phyloP scores from a whole-genome alignment of 2,113 vertebrate genomes.

The Platycercus adscitus region DNA sequence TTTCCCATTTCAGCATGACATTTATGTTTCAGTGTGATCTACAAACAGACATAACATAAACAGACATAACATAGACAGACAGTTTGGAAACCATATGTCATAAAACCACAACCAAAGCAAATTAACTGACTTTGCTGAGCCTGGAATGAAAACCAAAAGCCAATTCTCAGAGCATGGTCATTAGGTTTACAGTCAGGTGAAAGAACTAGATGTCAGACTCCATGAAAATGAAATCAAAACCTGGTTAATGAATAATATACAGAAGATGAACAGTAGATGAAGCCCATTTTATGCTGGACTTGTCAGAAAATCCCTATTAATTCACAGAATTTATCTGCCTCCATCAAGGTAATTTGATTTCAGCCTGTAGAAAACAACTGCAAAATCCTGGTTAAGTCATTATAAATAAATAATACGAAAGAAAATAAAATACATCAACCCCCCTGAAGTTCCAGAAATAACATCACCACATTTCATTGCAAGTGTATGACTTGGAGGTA shows the following conservation, averaged over 20 bases:
- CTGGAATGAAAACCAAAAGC: neutral
- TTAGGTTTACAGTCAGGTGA: neutral
- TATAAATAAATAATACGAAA: neutral
- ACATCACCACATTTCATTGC: rapidly evolving
- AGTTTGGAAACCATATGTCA: neutral
- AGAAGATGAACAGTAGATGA: neutral
- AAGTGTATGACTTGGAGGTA: neutral
- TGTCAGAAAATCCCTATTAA: neutral
- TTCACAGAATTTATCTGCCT: neutral
- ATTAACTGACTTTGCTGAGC: neutral
- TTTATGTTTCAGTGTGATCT: neutral
- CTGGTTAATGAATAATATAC: neutral
- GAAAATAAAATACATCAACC: neutral
- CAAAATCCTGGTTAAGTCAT: neutral
- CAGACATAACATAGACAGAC: neutral
- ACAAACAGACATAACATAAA: neutral
- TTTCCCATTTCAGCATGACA: rapidly evolving
- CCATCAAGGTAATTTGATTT: neutral
- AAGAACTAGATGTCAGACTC: neutral
- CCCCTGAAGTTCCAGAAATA: rapidly evolving
- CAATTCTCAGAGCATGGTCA: too few species aligned
- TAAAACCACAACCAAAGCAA: neutral
- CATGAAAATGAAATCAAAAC: neutral
- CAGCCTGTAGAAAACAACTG: neutral
- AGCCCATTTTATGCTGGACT: neutral